phyloP scores from a whole-genome alignment of 2,888 invertebrate genomes.

The Nymphalis c-album region DNA sequence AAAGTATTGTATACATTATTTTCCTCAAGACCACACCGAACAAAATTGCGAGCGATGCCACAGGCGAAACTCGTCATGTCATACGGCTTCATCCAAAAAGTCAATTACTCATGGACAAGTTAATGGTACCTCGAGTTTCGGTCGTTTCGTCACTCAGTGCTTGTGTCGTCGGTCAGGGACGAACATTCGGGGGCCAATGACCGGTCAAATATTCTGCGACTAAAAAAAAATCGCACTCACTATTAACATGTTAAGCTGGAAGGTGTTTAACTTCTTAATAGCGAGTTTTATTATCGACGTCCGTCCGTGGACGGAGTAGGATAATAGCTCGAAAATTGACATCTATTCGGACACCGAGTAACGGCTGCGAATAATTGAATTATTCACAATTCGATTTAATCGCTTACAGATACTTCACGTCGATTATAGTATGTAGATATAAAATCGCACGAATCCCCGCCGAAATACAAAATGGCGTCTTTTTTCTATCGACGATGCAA shows the following conservation, averaged over 20 bases:
- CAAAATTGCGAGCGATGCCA: slow-evolving; percentile 22
- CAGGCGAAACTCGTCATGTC: slow-evolving; percentile 35
- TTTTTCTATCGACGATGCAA: slow-evolving; percentile 57
- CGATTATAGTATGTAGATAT: slow-evolving; percentile 16
- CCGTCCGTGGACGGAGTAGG: slow-evolving; percentile 18
- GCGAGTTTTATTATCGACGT: slow-evolving; percentile 30
- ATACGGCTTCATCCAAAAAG: slow-evolving; percentile 37
- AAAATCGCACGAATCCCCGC: slow-evolving; percentile 41
- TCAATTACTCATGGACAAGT: slow-evolving; percentile 41
- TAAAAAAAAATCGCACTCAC: slow-evolving; percentile 64
- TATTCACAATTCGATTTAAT: slow-evolving; percentile 22
- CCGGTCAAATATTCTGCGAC: slow-evolving; percentile 72
- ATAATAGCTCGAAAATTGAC: slow-evolving; percentile 30
- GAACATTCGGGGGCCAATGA: slow-evolving; percentile 64
- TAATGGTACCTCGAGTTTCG: slow-evolving; percentile 39
- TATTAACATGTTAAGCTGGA: slow-evolving; percentile 46
- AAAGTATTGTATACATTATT: background rate
- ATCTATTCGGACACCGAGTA: slow-evolving; percentile 19
- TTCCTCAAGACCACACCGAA: slow-evolving; percentile 22
- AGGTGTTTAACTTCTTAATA: slow-evolving; percentile 47
- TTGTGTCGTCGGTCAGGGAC: slow-evolving; percentile 59
- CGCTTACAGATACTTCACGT: slow-evolving; percentile 30
- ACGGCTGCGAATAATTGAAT: slow-evolving; percentile 34
- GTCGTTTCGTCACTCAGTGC: slow-evolving; percentile 56
- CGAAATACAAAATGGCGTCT: slow-evolving; percentile 60